Conservation (phyloP, 2,888 invertebrate genomes). For the Acrobasis consociella region DNA sequence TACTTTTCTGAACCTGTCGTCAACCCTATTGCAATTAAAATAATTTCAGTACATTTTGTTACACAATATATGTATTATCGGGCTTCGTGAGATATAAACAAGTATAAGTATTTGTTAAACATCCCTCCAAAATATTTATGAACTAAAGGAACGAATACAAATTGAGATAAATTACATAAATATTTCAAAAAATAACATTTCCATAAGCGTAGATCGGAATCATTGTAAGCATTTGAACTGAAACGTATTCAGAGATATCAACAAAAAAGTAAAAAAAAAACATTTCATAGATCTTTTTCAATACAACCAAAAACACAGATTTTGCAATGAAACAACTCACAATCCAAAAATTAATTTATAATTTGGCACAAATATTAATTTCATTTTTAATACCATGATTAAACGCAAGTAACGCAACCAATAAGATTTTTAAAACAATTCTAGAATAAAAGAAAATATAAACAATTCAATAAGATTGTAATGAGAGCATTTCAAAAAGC, state of each 20-base stretch:
- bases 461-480: no score
- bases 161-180: conserved; percentile 1
- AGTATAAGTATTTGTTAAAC: not conserved
- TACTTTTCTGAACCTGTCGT: no score
- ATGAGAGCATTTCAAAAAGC: no score
- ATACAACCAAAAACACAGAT: not conserved
- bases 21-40: no score
- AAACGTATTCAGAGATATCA: not conserved
- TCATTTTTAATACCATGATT: not conserved
- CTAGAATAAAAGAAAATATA: no score
- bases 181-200: conserved; percentile 24
- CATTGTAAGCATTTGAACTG: conserved; percentile 11
- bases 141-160: not conserved
- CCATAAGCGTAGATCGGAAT: conserved; percentile 18
- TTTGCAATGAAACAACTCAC: not conserved
- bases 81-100: not conserved
- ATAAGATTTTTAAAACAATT: not conserved
- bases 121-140: not conserved
- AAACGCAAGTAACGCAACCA: not conserved
- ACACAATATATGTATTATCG: not conserved
- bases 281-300: not conserved
- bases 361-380: conserved; percentile 17
- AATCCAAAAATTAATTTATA: not conserved
- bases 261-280: not conserved
- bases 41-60: no score